Evolutionary conservation across 2,888 invertebrate species (phyloP).

Genomic region (Dryocosmus kuriphilus): DNA sequence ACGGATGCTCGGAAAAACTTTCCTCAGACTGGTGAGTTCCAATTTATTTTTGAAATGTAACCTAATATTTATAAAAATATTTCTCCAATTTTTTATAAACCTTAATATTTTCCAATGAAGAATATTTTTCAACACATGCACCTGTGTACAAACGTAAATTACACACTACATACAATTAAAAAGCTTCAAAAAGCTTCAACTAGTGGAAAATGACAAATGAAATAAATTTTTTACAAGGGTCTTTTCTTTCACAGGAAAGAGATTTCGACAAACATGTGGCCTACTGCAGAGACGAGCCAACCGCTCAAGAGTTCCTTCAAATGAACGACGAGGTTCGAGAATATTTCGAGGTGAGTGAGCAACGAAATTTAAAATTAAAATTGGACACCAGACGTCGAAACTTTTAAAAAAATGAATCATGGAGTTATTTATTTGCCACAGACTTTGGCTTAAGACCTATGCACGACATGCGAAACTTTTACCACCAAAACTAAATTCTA

Average conservation of each 20-base stretch:
- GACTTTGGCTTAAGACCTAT: neutral
- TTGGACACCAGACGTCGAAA: neutral
- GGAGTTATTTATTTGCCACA: conserved; percentile 2
- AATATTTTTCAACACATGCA: too few species aligned
- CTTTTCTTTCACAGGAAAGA: conserved; percentile 81
- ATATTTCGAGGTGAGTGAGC: conserved; percentile 87
- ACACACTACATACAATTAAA: neutral
- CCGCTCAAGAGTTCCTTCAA: conserved; percentile 88
- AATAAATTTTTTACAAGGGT: neutral
- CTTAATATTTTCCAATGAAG: neutral
- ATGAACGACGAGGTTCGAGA: conserved; percentile 84
- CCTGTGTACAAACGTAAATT: too few species aligned
- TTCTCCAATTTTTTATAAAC: neutral
- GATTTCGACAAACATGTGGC: conserved; percentile 96
- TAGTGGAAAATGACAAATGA: neutral
- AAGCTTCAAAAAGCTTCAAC: fast-evolving
- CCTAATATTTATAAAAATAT: neutral
- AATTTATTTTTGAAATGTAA: neutral
- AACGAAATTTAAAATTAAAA: conserved; percentile 28
- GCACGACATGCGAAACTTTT: neutral
- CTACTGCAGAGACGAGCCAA: conserved; percentile 92
- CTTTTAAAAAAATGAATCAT: neutral
- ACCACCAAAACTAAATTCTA: neutral
- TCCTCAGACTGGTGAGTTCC: conserved; percentile 85
- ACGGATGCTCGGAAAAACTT: conserved; percentile 91